Conservation (phyloP, 2,888 invertebrate genomes). For the Junonia oenone region DNA sequence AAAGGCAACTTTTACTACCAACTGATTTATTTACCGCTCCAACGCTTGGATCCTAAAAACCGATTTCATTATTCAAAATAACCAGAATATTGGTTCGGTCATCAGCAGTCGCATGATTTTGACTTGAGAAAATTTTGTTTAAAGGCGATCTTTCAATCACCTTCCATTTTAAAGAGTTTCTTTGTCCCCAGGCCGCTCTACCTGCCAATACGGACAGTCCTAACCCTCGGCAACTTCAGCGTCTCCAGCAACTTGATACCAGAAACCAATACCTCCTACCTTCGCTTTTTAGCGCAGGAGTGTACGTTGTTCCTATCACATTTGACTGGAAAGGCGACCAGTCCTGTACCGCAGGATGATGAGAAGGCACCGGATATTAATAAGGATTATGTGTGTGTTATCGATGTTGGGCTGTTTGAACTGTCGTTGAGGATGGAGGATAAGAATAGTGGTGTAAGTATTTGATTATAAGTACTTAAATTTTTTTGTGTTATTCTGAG, state of each 20-base stretch:
- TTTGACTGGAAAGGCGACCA: conserved; percentile 41
- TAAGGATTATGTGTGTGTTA: conserved; percentile 90
- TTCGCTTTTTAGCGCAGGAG: conserved; percentile 93
- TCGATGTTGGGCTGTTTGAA: conserved; percentile 91
- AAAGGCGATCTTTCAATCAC: no score
- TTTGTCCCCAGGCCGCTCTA: conserved; percentile 84
- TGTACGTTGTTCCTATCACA: conserved; percentile 85
- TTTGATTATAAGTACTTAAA: no score
- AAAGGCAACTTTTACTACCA: no score
- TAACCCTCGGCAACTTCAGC: conserved; percentile 91
- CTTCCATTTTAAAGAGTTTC: no score
- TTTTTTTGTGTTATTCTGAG: no score
- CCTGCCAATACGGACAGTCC: conserved; percentile 86
- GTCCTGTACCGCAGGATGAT: conserved; percentile 67
- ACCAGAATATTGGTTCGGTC: no score
- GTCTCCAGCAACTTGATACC: conserved; percentile 94
- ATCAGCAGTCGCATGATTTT: no score
- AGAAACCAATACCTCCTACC: conserved; percentile 89
- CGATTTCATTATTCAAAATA: no score
- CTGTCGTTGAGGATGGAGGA: conserved; percentile 88
- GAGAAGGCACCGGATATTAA: conserved; percentile 80
- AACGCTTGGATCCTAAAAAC: no score
- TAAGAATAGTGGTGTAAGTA: conserved; percentile 72
- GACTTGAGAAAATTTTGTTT: no score
- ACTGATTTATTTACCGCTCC: no score